Base-by-base conservation (phyloP, 2,113 vertebrate species). In the Lepidothrix coronata region DNA sequence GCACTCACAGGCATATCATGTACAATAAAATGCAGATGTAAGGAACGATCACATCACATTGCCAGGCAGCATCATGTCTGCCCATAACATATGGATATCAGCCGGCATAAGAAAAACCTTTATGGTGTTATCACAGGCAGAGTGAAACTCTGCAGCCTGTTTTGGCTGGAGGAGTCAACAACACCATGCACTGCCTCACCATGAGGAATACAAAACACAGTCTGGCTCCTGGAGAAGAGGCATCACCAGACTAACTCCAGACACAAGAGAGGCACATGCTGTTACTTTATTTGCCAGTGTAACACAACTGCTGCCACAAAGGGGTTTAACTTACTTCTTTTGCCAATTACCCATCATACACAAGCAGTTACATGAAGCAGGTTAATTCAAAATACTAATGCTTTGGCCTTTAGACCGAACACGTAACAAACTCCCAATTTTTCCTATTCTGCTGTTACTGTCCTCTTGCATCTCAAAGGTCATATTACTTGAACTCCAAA, bases 11-110 rank as follows among this genome's bases (percentile, higher is more conserved):
- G 57, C 39, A 0, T 74, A 91, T 96, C 82, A 39, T 37, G 85
- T 18, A 41, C 71, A 73, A 55, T 5, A 46, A 87, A 90, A 82
- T 48, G 89, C 94, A 96, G 96, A 94, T 80, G 94, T 70, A 91
- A 91, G 66, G 91, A 87, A 58, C 0, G 55, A 95, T 91, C 88
- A 77, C 71, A 91, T 92, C 89, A 43, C 55, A 57, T 74, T 44
- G 79, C 70, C 85, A 89, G 70, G 68, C 79, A 83, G 71, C 91
- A 95, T 71, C 82, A 14, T 5, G 18, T n/a, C 85, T 95, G 39
- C 74, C 70, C 68, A 5, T 6, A 92, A 28, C 83, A 76, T 49
- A 78, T 12, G 91, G 85, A 43, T 39, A 85, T 43, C 78, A 73
- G 54, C 48, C 83, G 67, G 62, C 43, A 16, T 12, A 18, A 33